These are phyloP conservation scores for Scelioninae gen. 1 DNA, from an alignment of 2,888 invertebrate genomes.

Conservation along the genomic window DNA sequence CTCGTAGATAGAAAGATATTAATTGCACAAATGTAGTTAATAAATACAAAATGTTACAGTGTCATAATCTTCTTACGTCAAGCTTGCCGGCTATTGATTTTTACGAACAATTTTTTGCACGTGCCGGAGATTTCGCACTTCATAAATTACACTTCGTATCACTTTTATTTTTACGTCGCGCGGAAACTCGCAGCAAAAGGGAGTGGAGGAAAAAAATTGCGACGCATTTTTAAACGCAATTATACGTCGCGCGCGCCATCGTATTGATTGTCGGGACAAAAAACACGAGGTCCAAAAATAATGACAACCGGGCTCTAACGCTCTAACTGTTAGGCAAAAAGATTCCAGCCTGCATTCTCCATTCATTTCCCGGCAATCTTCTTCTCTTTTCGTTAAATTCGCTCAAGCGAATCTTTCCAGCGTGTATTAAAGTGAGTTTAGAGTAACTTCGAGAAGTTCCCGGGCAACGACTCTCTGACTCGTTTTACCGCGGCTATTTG, in stretches of 20 bases:
- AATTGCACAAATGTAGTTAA: conserved; percentile 23
- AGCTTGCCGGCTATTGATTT: conserved; percentile 15
- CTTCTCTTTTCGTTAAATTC: conserved; percentile 55
- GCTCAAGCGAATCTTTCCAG: conserved; percentile 48
- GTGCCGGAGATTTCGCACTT: conserved; percentile 12
- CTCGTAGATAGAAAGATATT: conserved; percentile 33
- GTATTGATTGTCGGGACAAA: conserved; percentile 18
- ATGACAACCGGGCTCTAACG: conserved; percentile 29
- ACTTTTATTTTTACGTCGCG: conserved; percentile 22
- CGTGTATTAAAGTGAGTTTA: conserved; percentile 60
- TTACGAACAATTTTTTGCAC: conserved; percentile 25
- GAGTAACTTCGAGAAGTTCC: conserved; percentile 57
- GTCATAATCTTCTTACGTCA: conserved; percentile 28
- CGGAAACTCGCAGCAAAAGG: conserved; percentile 12
- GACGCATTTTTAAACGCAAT: conserved; percentile 31
- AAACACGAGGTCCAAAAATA: conserved; percentile 20
- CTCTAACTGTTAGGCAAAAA: conserved; percentile 26
- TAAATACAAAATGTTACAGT: conserved; percentile 27
- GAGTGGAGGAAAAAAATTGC: conserved; percentile 8
- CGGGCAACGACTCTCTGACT: conserved; percentile 42
- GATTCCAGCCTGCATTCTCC: conserved; percentile 45
- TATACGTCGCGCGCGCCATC: neutral
- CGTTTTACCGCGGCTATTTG: conserved; percentile 42
- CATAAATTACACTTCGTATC: conserved; percentile 17
- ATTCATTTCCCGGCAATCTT: conserved; percentile 46